A percentile compares a stretch with the other conserved stretches of the same genome.
These are phyloP conservation scores for Macrostomum cliftonense DNA, from an alignment of 2,888 invertebrate species.

Conservation along the genomic window DNA sequence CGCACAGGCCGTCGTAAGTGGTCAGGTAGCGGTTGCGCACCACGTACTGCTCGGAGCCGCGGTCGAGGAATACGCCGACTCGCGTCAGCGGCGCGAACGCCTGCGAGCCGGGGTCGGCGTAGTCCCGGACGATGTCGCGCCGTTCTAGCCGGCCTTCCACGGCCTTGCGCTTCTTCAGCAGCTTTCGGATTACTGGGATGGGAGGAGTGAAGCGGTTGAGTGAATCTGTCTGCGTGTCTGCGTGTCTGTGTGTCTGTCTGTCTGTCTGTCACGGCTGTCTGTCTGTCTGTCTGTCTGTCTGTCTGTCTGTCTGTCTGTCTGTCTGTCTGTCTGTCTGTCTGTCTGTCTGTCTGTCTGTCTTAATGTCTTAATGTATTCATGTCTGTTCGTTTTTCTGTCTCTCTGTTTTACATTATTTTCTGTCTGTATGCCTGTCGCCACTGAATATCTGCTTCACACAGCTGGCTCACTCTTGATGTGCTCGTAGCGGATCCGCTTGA, in stretches of 20 bases:
- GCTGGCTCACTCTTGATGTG: constrained; percentile 34
- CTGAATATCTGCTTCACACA: no score
- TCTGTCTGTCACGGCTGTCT: no score
- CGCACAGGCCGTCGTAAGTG: constrained; percentile 33
- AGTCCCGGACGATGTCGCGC: constrained; percentile 29
- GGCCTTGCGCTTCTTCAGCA: constrained; percentile 24
- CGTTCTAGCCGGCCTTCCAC: constrained; percentile 25
- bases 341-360: no score
- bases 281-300: no score
- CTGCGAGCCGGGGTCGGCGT: constrained; percentile 27
- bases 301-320: no score
- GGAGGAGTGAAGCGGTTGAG: no score
- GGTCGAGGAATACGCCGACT: constrained; percentile 34
- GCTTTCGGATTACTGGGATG: constrained; percentile 29
- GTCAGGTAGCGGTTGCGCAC: constrained; percentile 32
- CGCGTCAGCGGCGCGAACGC: constrained; percentile 35
- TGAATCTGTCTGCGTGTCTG: no score
- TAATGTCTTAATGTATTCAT: constrained; percentile 35
- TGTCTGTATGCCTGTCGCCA: no score
- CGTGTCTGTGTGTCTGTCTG: no score
- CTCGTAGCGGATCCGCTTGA: constrained; percentile 31
- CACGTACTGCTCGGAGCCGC: constrained; percentile 32
- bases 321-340: no score
- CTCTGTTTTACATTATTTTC: no score
- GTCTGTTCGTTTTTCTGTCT: no score